A percentile compares a stretch with the other conserved stretches of the same genome.
These are phyloP conservation scores for Microctenopoma lineatum DNA, from an alignment of 2,797 vertebrate species.

Conservation along the genomic window DNA sequence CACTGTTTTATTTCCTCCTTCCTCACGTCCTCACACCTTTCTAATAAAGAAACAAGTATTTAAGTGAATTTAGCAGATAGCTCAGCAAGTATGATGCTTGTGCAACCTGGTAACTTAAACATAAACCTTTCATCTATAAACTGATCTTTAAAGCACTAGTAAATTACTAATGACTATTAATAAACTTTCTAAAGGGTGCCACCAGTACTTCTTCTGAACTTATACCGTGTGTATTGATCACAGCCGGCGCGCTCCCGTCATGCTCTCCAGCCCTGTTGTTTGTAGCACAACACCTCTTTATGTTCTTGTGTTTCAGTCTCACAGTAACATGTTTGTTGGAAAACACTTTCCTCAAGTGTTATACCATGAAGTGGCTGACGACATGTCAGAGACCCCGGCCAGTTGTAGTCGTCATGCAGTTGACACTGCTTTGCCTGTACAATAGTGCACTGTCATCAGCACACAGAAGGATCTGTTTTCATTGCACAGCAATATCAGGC, in stretches of 20 bases:
- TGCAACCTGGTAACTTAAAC: slow-evolving; percentile 16
- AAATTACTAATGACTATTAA: not conserved
- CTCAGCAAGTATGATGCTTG: not conserved
- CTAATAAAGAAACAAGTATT: too few species aligned
- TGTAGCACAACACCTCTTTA: slow-evolving; percentile 44
- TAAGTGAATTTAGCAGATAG: not conserved
- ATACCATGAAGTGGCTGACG: slow-evolving; percentile 63
- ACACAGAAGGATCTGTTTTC: slow-evolving; percentile 77
- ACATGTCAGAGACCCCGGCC: slow-evolving; percentile 52
- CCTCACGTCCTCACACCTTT: not conserved
- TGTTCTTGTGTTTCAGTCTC: slow-evolving; percentile 42
- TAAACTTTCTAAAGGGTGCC: not conserved
- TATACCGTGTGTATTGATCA: not conserved
- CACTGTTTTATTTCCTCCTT: not conserved
- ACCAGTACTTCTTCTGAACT: not conserved
- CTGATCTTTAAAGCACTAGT: not conserved
- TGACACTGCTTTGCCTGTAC: slow-evolving; percentile 58
- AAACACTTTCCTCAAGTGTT: slow-evolving; percentile 49
- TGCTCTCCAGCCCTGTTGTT: slow-evolving; percentile 18
- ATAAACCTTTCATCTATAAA: not conserved
- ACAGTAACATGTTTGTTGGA: slow-evolving; percentile 63
- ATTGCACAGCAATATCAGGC: slow-evolving; percentile 73
- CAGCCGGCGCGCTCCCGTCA: not conserved
- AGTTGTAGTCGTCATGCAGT: slow-evolving; percentile 66
- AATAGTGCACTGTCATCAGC: slow-evolving; percentile 76